These are phyloP conservation scores for Cranoglanis bouderius DNA, from an alignment of 2,113 vertebrate genomes.

Conservation along the genomic window DNA sequence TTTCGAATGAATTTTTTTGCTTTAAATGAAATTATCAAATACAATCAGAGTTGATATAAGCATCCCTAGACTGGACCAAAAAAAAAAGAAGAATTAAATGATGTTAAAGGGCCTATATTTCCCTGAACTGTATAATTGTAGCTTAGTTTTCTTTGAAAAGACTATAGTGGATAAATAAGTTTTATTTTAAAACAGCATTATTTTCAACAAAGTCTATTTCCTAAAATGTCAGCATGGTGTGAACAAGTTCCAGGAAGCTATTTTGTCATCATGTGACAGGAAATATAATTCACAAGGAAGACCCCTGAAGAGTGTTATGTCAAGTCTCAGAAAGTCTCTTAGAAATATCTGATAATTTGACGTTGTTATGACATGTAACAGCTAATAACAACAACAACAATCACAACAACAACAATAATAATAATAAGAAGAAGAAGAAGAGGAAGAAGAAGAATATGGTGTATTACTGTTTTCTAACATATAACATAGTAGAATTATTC, in stretches of 20 bases:
- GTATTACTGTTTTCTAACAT: not conserved
- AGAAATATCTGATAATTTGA: not conserved
- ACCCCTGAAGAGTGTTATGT: not conserved
- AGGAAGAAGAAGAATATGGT: not conserved
- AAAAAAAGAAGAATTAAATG: not conserved
- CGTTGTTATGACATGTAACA: not conserved
- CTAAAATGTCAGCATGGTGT: not conserved
- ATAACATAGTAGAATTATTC: not conserved
- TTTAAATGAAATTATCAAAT: not conserved
- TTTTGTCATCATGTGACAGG: conserved; percentile 1
- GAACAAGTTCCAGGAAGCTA: not conserved
- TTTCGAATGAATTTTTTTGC: not conserved
- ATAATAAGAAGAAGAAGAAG: not conserved
- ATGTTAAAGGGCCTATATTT: not conserved
- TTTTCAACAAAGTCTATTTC: not conserved
- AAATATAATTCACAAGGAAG: not conserved
- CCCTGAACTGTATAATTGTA: not conserved
- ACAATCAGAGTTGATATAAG: not conserved
- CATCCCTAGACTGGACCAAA: not conserved
- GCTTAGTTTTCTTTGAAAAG: not conserved
- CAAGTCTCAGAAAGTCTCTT: not conserved
- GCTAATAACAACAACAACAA: not conserved
- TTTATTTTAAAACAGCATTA: not conserved
- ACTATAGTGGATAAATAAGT: not conserved
- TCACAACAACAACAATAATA: not conserved